A percentile compares a stretch with the other conserved stretches of the same genome.
phyloP scores from a whole-genome alignment of 2,113 vertebrate genomes.

The Spea multiplicata region DNA sequence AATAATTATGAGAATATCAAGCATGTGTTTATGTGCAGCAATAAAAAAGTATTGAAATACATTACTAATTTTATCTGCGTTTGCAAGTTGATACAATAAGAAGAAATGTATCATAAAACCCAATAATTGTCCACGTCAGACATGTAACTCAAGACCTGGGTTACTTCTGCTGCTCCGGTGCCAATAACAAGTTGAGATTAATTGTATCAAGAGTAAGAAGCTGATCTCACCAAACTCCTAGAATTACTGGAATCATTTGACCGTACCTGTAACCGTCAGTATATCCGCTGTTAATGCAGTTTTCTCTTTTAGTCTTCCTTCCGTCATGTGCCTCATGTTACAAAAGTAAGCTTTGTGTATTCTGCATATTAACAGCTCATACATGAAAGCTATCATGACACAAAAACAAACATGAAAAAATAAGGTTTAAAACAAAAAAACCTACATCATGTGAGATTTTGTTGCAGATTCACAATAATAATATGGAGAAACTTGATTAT shows the following conservation, averaged over 20 bases:
- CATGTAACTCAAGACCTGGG: background rate
- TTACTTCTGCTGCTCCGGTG: background rate
- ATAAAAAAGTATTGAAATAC: background rate
- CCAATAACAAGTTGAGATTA: background rate
- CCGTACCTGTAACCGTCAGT: background rate
- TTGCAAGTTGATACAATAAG: background rate
- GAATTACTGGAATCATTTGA: background rate
- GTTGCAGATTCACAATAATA: no score
- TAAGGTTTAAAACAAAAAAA: no score
- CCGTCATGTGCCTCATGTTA: background rate
- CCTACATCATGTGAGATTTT: no score
- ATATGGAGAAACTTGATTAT: no score
- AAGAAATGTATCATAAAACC: background rate
- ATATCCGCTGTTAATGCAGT: background rate
- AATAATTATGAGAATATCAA: background rate
- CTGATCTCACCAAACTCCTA: background rate
- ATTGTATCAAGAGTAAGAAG: background rate
- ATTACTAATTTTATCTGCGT: background rate
- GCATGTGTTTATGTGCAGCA: background rate
- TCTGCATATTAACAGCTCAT: background rate
- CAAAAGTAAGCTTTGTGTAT: background rate
- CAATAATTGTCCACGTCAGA: background rate
- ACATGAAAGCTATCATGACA: background rate
- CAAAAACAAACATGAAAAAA: no score
- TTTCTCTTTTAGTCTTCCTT: background rate